Evolutionary conservation across 2,113 vertebrate species (phyloP).

Genomic region (Promerops cafer): DNA sequence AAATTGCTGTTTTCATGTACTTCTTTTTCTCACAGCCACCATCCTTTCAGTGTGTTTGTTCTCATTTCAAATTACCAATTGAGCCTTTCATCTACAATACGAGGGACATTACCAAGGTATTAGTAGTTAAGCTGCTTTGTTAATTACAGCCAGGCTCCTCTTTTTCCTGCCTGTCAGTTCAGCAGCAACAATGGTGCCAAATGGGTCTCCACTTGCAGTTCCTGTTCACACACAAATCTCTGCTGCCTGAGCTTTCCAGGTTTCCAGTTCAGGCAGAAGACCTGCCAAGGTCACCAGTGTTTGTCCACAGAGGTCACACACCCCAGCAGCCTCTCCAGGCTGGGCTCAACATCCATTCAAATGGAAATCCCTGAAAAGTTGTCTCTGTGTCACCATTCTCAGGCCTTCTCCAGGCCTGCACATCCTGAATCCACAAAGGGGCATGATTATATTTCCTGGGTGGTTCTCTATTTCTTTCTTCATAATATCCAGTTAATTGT

Average conservation of each 20-base stretch:
- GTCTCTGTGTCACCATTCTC: not conserved
- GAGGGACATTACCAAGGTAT: slow-evolving; percentile 51
- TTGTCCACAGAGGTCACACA: not conserved
- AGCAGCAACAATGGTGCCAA: not conserved
- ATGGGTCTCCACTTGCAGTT: not conserved
- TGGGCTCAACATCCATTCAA: rapidly evolving
- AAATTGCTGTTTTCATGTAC: not conserved
- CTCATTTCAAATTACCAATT: slow-evolving; percentile 23
- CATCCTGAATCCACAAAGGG: not conserved
- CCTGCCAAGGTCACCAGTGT: not conserved
- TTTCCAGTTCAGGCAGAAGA: not conserved
- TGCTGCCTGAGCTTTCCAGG: not conserved
- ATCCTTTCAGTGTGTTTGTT: slow-evolving; percentile 8
- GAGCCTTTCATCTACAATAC: slow-evolving; percentile 43
- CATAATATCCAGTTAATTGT: not conserved
- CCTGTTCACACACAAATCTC: not conserved
- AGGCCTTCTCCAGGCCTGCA: not conserved
- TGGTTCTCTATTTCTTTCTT: not conserved
- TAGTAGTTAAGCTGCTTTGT: slow-evolving; percentile 57
- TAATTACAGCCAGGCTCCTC: slow-evolving; percentile 45
- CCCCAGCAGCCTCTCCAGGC: not conserved
- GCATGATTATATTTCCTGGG: not conserved
- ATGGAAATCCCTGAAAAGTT: not conserved
- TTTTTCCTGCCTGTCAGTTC: slow-evolving; percentile 10
- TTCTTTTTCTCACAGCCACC: slow-evolving; percentile 2